These are phyloP conservation scores for Epinotia demarniana DNA, from an alignment of 2,888 invertebrate genomes.

Conservation along the genomic window DNA sequence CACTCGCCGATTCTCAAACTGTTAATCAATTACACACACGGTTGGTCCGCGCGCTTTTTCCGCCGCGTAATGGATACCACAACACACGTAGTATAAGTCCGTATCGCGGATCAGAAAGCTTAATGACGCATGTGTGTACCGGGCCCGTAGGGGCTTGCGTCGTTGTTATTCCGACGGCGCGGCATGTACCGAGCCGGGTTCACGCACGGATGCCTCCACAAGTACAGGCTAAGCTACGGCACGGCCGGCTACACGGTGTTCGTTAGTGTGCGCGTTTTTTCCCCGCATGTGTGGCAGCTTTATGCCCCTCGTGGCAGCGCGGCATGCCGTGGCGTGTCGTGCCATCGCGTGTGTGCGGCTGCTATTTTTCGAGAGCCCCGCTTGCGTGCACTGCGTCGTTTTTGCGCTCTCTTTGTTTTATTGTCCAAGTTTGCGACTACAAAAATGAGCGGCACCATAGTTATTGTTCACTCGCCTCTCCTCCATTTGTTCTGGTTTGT, in stretches of 20 bases:
- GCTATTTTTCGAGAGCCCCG: slow-evolving; percentile 74
- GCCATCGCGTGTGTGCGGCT: slow-evolving; percentile 65
- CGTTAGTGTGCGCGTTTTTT: slow-evolving; percentile 67
- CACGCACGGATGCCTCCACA: slow-evolving; percentile 76
- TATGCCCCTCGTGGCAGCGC: slow-evolving; percentile 47
- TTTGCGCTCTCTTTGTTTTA: slow-evolving; percentile 77
- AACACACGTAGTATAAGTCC: slow-evolving; percentile 70
- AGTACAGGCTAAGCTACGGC: slow-evolving; percentile 67
- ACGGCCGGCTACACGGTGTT: slow-evolving; percentile 50
- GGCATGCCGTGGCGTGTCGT: slow-evolving; percentile 54
- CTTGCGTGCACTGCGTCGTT: slow-evolving; percentile 74
- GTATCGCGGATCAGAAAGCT: slow-evolving; percentile 37
- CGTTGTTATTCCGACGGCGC: slow-evolving; percentile 27
- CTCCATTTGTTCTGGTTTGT: slow-evolving; percentile 57
- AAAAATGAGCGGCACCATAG: slow-evolving; percentile 73
- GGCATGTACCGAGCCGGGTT: slow-evolving; percentile 54
- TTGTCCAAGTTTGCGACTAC: slow-evolving; percentile 73
- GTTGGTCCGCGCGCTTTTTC: slow-evolving; percentile 75
- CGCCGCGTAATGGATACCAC: slow-evolving; percentile 79
- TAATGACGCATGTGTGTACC: slow-evolving; percentile 51
- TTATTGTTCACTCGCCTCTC: slow-evolving; percentile 73
- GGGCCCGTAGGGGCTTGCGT: slow-evolving; percentile 4
- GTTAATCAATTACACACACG: slow-evolving; percentile 81
- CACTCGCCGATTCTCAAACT: slow-evolving; percentile 71
- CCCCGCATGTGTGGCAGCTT: slow-evolving; percentile 62